These are phyloP conservation scores for Sycophaga agraensis DNA, from an alignment of 1,140 invertebrate species.

Conservation along the genomic window DNA sequence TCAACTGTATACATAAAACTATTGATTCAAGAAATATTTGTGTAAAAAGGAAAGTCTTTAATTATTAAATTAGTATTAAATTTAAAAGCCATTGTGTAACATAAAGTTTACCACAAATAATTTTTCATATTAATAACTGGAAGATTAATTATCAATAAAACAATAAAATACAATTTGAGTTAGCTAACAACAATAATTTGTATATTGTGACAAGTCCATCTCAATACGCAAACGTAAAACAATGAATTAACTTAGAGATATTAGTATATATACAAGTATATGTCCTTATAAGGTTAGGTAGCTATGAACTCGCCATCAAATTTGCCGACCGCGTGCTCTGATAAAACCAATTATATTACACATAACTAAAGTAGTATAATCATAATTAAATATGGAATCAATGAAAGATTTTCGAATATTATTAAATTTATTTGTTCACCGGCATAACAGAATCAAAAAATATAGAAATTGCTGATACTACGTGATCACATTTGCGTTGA, in stretches of 20 bases:
- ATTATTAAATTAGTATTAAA: background rate
- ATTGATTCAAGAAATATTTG: background rate
- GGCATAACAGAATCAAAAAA: too few species aligned
- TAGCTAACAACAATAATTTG: background rate
- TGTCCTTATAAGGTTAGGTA: constrained; percentile 49
- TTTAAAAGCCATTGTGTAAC: background rate
- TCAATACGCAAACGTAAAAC: background rate
- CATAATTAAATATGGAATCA: too few species aligned
- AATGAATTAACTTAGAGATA: background rate
- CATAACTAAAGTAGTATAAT: too few species aligned
- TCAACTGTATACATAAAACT: background rate
- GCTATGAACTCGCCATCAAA: background rate
- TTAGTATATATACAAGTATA: constrained; percentile 16
- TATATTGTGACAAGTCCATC: too few species aligned
- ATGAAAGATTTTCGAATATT: too few species aligned
- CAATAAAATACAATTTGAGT: background rate
- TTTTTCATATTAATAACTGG: background rate
- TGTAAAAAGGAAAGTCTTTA: too few species aligned
- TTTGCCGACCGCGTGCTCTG: too few species aligned
- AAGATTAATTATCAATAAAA: background rate
- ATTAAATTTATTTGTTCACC: too few species aligned
- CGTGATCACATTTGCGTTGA: too few species aligned
- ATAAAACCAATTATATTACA: too few species aligned
- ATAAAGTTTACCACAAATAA: too few species aligned
- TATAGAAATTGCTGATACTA: too few species aligned